Evolutionary conservation across 2,797 vertebrate genomes (phyloP), one percentile per base, ranked within the genome.

Genomic region (Microctenopoma lineatum): DNA sequence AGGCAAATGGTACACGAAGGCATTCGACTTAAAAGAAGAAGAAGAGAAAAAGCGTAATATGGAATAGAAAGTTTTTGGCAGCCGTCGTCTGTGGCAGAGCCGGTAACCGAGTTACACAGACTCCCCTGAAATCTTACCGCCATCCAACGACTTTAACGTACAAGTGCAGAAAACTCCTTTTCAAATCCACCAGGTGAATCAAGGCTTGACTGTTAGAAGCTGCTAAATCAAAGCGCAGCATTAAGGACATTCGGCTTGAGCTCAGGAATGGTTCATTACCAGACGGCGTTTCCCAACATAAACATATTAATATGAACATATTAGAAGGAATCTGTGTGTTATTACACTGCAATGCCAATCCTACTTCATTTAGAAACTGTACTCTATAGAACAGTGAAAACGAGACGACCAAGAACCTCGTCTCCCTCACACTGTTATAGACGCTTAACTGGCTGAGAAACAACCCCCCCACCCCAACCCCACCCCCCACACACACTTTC

Each of bases 171-270:
- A 82, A 73, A 67, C 70, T 68, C 70, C 63, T 62, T 63, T 36
- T 56, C 29, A 61, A 76, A 75, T 75, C 77, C 63, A 83, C 21
- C 59, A 38, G 64, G 73, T 54, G 78, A 62, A 70, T 78, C 50
- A 56, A 82, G 83, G 87, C 84, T 76, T 26, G 75, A 79, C 73
- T 85, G 62, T 69, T 73, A 69, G 59, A 70, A 18, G 77, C 73
- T 75, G 85, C 78, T 18, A 50, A 79, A 56, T 71, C 44, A 70
- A 62, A 67, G 53, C 39, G 82, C 82, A 81, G 84, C 84, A 51
- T 64, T 89, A 88, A 89, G 81, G 86, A 87, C 85, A 52, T 78
- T 70, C 69, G 80, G 83, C 81, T 83, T 72, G 70, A 91, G 87
- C 81, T 83, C 69, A 86, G 85, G 88, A 87, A 88, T 87, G 85